A percentile compares a stretch with the other conserved stretches of the same genome.
These are phyloP conservation scores for Leucozona laternaria DNA, from an alignment of 2,888 invertebrate species.

Conservation along the genomic window DNA sequence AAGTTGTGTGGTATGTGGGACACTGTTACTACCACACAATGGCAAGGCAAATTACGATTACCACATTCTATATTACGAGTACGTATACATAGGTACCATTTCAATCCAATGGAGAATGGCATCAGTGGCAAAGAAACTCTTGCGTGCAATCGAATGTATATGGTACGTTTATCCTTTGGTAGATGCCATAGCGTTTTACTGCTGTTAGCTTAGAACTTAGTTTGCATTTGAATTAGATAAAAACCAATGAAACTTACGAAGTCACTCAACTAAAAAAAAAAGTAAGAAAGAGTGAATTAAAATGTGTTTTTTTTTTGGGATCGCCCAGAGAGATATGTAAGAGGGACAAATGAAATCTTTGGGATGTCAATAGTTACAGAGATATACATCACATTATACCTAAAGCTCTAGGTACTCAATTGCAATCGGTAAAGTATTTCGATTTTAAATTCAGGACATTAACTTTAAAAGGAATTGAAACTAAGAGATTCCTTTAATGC, in stretches of 20 bases:
- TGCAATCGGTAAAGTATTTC: neutral
- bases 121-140: constrained; percentile 36
- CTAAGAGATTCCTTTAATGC: neutral
- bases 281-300: constrained; percentile 13
- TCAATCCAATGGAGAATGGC: constrained; percentile 43
- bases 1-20: constrained; percentile 56
- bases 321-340: neutral
- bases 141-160: constrained; percentile 29
- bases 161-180: neutral
- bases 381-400: neutral
- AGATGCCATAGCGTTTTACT: constrained; percentile 9
- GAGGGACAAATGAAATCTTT: neutral
- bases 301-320: constrained; percentile 6
- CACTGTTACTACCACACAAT: constrained; percentile 49
- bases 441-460: constrained; percentile 12
- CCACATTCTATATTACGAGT: neutral
- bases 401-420: constrained; percentile 2
- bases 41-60: constrained; percentile 54
- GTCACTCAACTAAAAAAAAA: constrained; percentile 40
- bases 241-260: constrained; percentile 60
- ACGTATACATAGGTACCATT: neutral
- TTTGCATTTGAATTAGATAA: constrained; percentile 71
- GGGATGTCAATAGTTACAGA: neutral
- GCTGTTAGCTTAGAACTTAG: constrained; percentile 7
- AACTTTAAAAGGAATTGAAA: constrained; percentile 13